Base-by-base conservation (phyloP, 2,113 vertebrate species). In the Osmerus eperlanus region DNA sequence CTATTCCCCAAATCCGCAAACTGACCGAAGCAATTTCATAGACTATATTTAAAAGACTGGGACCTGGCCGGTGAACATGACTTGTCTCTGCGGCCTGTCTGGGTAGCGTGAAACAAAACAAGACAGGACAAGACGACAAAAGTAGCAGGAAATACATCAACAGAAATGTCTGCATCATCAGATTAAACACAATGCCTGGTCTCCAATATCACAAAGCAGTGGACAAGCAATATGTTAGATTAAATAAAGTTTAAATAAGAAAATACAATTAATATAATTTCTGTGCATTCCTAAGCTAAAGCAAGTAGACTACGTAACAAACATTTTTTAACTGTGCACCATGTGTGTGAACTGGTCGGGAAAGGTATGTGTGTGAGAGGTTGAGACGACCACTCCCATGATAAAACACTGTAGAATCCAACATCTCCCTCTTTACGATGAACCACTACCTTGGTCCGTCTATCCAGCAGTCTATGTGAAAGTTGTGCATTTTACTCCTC, bases 111-210 rank as follows among this genome's bases (percentile, higher is more conserved):
- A 29, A 36, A 55, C n/a, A 72, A 66, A 66, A 56, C 7, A 11
- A 23, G 14, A 72, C 1, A 0, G 4, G 47, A 3, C 21, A 68
- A 66, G 18, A 28, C 32, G 55, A 52, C 3, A 2, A 70, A 16
- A 64, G 51, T 71, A 28, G 28, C 19, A 54, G 58, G 65, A 68
- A 69, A 59, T 1, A 70, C 55, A 74, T 85, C 73, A 54, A 73
- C 79, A 81, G 76, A 81, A 62, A 54, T 15, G 29, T 74, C 78
- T 76, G 72, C 28, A 29, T 71, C 18, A 53, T 74, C 4, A 13
- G 11, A 74, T 65, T 63, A 65, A 65, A 75, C 67, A 72, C 32
- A 59, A 47, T 67, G 14, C 47, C 62, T 23, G 13, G 12, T 64
- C 41, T 47, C 32, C 55, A 71, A 65, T 21, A 29, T 7, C 73